Evolutionary conservation across 2,888 invertebrate genomes (phyloP).

Genomic region (Sepioteuthis lessoniana): DNA sequence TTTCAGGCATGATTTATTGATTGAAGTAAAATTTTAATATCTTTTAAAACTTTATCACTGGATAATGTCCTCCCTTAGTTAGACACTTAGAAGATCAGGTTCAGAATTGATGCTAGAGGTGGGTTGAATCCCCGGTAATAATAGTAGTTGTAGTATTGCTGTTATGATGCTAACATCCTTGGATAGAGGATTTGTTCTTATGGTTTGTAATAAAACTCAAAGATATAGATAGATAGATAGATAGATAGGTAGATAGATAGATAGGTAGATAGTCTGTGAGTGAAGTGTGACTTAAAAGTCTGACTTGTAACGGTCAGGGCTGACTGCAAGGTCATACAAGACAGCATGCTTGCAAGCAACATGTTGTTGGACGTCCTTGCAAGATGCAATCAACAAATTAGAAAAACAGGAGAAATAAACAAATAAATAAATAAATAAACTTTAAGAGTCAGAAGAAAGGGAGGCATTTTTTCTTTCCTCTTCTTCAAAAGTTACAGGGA

Average conservation of each 20-base stretch:
- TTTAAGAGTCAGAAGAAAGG: background rate
- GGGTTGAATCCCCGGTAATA: background rate
- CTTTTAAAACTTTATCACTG: constrained; percentile 41
- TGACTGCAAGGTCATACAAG: constrained; percentile 12
- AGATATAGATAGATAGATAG: background rate
- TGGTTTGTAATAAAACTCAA: constrained; percentile 38
- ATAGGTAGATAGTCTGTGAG: background rate
- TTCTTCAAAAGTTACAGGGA: constrained; percentile 23
- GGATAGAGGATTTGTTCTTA: constrained; percentile 36
- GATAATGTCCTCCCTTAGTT: constrained; percentile 44
- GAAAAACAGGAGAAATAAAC: constrained; percentile 39
- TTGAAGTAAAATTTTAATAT: constrained; percentile 39
- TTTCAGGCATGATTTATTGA: constrained; percentile 47
- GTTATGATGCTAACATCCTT: constrained; percentile 39
- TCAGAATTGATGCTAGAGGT: constrained; percentile 35
- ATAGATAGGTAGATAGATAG: background rate
- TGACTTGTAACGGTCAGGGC: background rate
- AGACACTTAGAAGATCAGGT: background rate
- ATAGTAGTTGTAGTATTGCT: constrained; percentile 46
- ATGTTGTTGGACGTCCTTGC: background rate
- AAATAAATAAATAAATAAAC: constrained; percentile 44
- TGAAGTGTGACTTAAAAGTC: constrained; percentile 7
- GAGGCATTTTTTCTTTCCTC: constrained; percentile 25
- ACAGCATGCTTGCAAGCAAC: constrained; percentile 23
- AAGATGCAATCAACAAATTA: background rate